phyloP scores from a whole-genome alignment of 2,797 vertebrate genomes.

The Octomys mimax region DNA sequence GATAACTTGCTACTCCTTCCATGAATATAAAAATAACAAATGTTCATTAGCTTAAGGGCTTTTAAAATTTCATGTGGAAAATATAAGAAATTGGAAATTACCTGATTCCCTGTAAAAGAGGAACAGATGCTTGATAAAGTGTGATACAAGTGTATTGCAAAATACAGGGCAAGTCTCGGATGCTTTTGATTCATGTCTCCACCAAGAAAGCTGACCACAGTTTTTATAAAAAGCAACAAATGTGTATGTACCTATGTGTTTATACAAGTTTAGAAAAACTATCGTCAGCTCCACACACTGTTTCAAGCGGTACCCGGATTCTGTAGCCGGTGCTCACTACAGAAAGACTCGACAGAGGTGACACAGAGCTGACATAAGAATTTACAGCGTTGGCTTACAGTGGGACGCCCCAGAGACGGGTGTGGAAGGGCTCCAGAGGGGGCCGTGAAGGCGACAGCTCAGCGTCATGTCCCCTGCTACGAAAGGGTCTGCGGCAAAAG shows the following conservation, averaged over 20 bases:
- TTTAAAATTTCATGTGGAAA: conserved; percentile 9
- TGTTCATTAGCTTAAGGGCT: not conserved
- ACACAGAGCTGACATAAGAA: not conserved
- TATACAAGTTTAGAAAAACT: not conserved
- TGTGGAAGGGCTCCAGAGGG: not conserved
- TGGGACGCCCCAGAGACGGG: not conserved
- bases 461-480: not conserved
- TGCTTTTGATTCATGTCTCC: not conserved
- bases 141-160: not conserved
- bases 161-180: not conserved
- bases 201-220: not conserved
- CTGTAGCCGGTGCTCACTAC: not conserved
- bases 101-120: not conserved
- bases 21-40: conserved; percentile 23
- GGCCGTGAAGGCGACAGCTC: not conserved
- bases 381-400: not conserved
- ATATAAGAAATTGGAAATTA: not conserved
- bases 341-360: not conserved
- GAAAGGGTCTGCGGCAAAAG: not conserved
- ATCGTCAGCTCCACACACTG: not conserved
- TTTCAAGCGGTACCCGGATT: not conserved
- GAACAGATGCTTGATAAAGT: not conserved
- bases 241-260: not conserved
- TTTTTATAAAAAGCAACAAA: not conserved
- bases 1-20: not conserved